Conservation (phyloP, 2,797 vertebrate species). For the Pipistrellus pipistrellus region DNA sequence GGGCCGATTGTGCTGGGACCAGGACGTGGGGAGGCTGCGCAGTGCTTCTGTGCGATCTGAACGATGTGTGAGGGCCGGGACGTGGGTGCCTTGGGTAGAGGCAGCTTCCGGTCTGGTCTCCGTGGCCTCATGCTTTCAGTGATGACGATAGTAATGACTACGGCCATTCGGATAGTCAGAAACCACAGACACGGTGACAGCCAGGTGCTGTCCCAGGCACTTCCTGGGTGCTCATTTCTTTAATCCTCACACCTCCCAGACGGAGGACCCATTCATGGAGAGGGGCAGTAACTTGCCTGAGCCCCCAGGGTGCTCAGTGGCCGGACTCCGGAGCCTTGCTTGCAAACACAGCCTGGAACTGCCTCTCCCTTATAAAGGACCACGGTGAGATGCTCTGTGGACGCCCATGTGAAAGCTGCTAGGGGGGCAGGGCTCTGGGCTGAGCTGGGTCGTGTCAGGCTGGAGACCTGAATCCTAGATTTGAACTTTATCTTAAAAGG, state of each 20-base stretch:
- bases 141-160: neutral
- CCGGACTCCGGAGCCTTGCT: neutral
- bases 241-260: neutral
- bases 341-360: too few relatives aligned
- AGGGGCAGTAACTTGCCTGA: neutral
- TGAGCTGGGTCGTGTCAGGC: too few relatives aligned
- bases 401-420: neutral
- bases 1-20: too few relatives aligned
- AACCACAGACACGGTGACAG: neutral
- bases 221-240: neutral
- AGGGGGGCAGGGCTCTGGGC: neutral
- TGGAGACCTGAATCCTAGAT: neutral
- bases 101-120: neutral
- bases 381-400: neutral
- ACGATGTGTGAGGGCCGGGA: neutral
- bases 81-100: too few relatives aligned
- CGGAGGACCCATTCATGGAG: neutral
- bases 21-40: accelerated
- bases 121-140: neutral
- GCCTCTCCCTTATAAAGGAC: neutral
- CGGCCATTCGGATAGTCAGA: neutral
- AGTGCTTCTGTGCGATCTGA: accelerated
- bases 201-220: neutral
- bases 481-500: neutral
- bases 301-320: neutral